Evolutionary conservation across 2,888 invertebrate genomes (phyloP).

Genomic region (Graphium colonna): DNA sequence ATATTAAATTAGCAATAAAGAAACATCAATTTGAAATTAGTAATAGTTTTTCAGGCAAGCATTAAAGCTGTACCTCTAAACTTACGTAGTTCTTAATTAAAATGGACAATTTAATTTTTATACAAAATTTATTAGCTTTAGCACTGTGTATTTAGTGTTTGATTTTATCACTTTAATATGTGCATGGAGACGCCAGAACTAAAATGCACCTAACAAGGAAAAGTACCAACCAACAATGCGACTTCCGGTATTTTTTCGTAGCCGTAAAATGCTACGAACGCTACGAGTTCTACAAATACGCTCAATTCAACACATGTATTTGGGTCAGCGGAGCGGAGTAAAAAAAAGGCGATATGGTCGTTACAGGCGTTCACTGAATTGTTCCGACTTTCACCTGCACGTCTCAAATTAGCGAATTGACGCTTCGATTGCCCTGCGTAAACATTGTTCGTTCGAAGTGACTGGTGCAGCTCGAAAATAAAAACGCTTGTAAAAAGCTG

Average conservation of each 20-base stretch:
- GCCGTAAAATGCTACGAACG: not conserved
- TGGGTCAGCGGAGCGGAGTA: conserved; percentile 17
- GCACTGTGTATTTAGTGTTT: no score
- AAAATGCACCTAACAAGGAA: not conserved
- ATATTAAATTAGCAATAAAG: no score
- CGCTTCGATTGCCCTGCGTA: not conserved
- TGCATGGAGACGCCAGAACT: no score
- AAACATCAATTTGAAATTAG: no score
- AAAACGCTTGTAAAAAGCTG: no score
- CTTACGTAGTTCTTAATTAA: no score
- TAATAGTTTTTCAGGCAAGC: no score
- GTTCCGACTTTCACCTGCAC: conserved; percentile 6
- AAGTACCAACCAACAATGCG: not conserved
- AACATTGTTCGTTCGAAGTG: conserved; percentile 1
- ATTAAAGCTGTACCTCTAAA: no score
- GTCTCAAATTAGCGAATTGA: conserved; percentile 10
- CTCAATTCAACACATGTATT: conserved; percentile 6
- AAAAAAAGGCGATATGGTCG: conserved; percentile 6
- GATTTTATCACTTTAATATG: no score
- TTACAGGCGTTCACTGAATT: conserved; percentile 5
- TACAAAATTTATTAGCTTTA: no score
- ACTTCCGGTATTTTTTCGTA: not conserved
- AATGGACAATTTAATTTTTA: no score
- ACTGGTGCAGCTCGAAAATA: not conserved
- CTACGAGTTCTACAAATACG: not conserved